Conservation (phyloP, 1,140 invertebrate genomes). For the Acromyrmex heyeri region DNA sequence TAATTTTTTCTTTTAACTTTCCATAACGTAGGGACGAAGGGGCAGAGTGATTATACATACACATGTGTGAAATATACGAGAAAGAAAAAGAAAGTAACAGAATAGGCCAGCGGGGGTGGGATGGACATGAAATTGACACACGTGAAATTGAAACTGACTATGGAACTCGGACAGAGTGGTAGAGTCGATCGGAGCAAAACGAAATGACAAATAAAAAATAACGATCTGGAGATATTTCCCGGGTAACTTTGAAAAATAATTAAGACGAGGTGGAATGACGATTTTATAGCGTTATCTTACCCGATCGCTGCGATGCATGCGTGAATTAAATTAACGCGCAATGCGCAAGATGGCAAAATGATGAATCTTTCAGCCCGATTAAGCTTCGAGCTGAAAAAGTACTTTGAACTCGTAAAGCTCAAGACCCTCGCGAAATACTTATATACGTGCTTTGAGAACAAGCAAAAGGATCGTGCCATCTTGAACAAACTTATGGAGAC, state of each 20-base stretch:
- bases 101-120: constrained; percentile 34
- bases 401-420: constrained; percentile 1
- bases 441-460: neutral
- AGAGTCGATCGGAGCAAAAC: constrained; percentile 49
- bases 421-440: neutral
- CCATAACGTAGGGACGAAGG: constrained; percentile 1
- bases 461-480: constrained; percentile 43
- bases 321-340: constrained; percentile 44
- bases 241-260: constrained; percentile 51
- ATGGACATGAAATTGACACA: constrained; percentile 48
- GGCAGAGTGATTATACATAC: constrained; percentile 37
- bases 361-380: constrained; percentile 12
- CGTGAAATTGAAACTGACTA: constrained; percentile 59
- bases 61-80: constrained; percentile 39
- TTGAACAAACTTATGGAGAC: constrained; percentile 55
- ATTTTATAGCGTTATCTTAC: constrained; percentile 27
- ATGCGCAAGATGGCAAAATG: constrained; percentile 63
- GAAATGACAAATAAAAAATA: constrained; percentile 32
- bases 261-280: constrained; percentile 7
- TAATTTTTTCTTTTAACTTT: neutral
- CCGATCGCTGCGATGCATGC: constrained; percentile 67
- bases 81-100: constrained; percentile 26
- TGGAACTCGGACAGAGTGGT: constrained; percentile 58
- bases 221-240: constrained; percentile 27
- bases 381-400: neutral